Base-by-base conservation (phyloP, 2,888 invertebrate species). In the Tetrapedia diversipes region DNA sequence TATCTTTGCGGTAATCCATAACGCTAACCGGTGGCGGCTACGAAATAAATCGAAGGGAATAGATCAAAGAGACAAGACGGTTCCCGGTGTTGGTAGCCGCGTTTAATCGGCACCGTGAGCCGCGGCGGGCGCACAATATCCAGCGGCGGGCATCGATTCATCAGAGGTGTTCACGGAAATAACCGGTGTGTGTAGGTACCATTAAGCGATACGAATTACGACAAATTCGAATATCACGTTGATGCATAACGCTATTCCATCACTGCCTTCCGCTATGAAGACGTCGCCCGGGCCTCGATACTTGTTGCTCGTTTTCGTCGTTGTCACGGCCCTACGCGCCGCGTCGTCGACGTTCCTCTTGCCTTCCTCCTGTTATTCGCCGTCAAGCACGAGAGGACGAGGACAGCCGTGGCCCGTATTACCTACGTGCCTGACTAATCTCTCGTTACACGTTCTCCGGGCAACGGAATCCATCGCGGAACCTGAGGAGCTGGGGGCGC, bases 191-290 rank as follows among this genome's bases (percentile, higher is more conserved):
- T 61, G 63, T 56, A 65, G 63, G 49, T 65, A 74, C 77, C 79
- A 82, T 86, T 87, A 86, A 81, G 81, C 83, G 81, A 83, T 86
- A 86, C 87, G 85, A 87, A 88, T 88, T 87, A 79, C 88, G 86
- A 88, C 88, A 88, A 88, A 87, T 88, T 88, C 86, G 84, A 85
- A 86, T 85, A 87, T 85, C 87, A 84, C 67, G 81, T 86, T 88
- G 88, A 88, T 86, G 83, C 86, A 86, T 87, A 81, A 84, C 82
- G 63, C 73, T 85, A 71, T 82, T 87, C 79, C 79, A 86, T 88
- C 87, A 88, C 82, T 83, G 87, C 78, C 79, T 56, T 34, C 75
- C 64, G 82, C 72, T 84, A 86, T 82, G 85, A 83, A 87, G 85
- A 85, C 79, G 84, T 86, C 78, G 80, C 68, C 32, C 77, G 64